These are phyloP conservation scores for Sorex araneus DNA, from an alignment of 2,113 vertebrate genomes.

Conservation along the genomic window DNA sequence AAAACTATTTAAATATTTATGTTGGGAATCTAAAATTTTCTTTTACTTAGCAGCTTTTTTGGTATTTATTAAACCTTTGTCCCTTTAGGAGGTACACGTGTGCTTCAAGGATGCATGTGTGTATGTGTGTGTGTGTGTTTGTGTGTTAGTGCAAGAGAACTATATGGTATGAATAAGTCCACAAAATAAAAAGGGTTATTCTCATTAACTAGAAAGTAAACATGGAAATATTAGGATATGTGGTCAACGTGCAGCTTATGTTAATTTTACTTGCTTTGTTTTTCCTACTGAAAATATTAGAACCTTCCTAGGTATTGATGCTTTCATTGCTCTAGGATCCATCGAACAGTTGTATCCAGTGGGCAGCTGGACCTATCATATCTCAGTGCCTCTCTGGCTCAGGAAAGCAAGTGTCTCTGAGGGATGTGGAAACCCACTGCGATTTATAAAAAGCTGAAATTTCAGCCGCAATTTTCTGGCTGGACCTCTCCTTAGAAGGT, in stretches of 20 bases:
- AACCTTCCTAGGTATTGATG: not conserved
- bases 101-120: not conserved
- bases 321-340: not conserved
- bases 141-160: not conserved
- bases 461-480: conserved; percentile 62
- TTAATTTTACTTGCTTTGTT: not conserved
- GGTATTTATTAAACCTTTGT: conserved; percentile 12
- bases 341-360: not conserved
- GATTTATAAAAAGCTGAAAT: conserved; percentile 57
- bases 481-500: not conserved
- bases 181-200: conserved; percentile 31
- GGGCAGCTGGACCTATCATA: conserved; percentile 66
- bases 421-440: conserved; percentile 65
- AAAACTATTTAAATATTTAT: conserved; percentile 32
- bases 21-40: conserved; percentile 31
- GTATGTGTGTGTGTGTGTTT: not conserved
- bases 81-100: not conserved
- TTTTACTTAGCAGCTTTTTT: not conserved
- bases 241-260: conserved; percentile 14
- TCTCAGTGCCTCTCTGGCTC: conserved; percentile 43
- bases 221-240: not conserved
- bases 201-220: not conserved
- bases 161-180: not conserved
- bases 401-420: conserved; percentile 38
- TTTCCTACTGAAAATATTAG: not conserved